Conservation (phyloP, 2,888 invertebrate species). For the Plagodis dolabraria region DNA sequence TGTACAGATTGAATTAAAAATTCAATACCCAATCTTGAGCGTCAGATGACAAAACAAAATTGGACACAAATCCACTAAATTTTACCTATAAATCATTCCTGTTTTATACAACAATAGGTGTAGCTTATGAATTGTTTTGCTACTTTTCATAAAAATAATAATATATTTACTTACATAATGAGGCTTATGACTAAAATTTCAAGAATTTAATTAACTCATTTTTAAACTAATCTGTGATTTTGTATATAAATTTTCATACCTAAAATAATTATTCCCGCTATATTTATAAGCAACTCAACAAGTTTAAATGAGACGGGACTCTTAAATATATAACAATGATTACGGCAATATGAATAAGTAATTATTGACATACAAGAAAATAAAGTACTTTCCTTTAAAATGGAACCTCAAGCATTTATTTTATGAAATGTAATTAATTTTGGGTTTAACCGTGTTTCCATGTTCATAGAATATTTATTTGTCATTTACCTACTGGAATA, state of each 20-base stretch:
- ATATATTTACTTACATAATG: neutral
- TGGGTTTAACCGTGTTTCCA: conserved; percentile 24
- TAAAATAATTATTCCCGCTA: too few relatives aligned
- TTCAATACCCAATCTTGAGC: conserved; percentile 32
- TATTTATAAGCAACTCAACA: too few relatives aligned
- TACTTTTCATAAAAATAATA: conserved; percentile 1
- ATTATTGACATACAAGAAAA: conserved; percentile 17
- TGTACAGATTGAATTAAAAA: conserved; percentile 38
- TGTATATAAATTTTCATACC: too few relatives aligned
- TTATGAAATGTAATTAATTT: conserved; percentile 35
- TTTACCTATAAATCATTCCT: conserved; percentile 28
- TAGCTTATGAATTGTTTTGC: conserved; percentile 8
- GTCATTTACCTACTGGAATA: too few relatives aligned
- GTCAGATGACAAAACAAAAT: conserved; percentile 28
- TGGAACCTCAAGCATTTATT: conserved; percentile 32
- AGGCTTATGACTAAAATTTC: neutral
- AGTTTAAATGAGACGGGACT: too few relatives aligned
- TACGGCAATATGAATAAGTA: conserved; percentile 18
- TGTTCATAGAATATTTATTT: conserved; percentile 19
- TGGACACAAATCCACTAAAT: conserved; percentile 14
- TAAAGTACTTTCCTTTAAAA: conserved; percentile 35
- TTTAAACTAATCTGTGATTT: neutral
- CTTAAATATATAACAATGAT: conserved; percentile 16
- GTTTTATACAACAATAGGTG: conserved; percentile 12
- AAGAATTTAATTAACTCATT: neutral